Base-by-base conservation (phyloP, 1,140 invertebrate species). In the Caenorhabditis briggsae region DNA sequence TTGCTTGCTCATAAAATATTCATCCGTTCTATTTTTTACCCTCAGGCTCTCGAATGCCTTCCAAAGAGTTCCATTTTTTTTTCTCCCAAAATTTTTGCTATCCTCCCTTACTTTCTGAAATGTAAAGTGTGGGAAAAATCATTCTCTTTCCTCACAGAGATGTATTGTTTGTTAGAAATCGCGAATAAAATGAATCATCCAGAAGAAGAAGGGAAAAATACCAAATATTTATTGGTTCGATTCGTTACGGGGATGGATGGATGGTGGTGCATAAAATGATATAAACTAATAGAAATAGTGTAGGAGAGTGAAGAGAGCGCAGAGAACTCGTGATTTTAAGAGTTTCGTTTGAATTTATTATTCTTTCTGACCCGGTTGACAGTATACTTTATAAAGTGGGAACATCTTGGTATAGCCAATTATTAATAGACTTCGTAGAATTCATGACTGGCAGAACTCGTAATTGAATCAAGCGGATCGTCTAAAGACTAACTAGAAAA, bases 151-250 rank as follows among this genome's bases (percentile, higher is more conserved):
- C 25, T 12, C 11, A 61, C 7, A 16, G 16, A 20, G 33, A 0
- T 50, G 70, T 78, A 78, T 78, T 78, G 70, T 78, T 78, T 78
- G 70, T 78, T 50, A 50, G 46, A 78, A 78, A 78, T 53, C 46
- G 70, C 14, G 43, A 33, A 78, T 78, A 78, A 78, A 78, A 78
- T 78, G 70, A 78, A 50, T 78, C 70, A 78, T 78, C 70, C 20
- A 43, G 14, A 64, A 43, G 16, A 20, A 23, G 20, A 59, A 46
- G 41, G 23, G 46, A 78, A 78, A n/a, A 78, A 18, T 50, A 78
- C 70, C 70, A 78, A 78, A 78, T 78, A 78, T 78, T 78, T 78
- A 78, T 78, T 78, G 70, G 64, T 70, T 70, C 33, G 64, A 70
- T 70, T 70, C 18, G 70, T 50, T 48, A 50, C 70, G 70, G 70